Evolutionary conservation across 2,113 vertebrate genomes (phyloP).

Genomic region (Spea multiplicata): DNA sequence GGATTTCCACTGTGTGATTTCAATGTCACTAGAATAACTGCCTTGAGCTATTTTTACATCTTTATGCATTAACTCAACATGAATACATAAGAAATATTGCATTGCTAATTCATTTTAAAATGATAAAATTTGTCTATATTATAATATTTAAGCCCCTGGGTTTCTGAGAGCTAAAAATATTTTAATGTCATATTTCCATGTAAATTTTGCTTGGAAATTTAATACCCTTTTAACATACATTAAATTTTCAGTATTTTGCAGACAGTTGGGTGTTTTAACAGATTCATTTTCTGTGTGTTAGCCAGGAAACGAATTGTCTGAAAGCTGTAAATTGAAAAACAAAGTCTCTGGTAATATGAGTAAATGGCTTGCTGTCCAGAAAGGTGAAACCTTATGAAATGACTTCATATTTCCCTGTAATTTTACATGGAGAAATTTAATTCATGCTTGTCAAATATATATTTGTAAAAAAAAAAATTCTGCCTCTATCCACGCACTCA

Average conservation of each 20-base stretch:
- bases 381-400: constrained; percentile 30
- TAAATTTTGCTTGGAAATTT: constrained; percentile 54
- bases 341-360: constrained; percentile 40
- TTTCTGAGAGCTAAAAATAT: constrained; percentile 55
- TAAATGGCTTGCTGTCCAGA: constrained; percentile 44
- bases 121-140: constrained; percentile 52
- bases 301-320: constrained; percentile 34
- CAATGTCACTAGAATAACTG: constrained; percentile 59
- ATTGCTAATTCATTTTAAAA: constrained; percentile 55
- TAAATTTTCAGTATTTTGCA: constrained; percentile 54
- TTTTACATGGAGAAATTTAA: constrained; percentile 39
- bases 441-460: constrained; percentile 41
- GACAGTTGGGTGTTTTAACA: constrained; percentile 46
- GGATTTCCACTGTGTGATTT: constrained; percentile 63
- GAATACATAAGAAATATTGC: constrained; percentile 55
- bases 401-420: constrained; percentile 30
- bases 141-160: constrained; percentile 51
- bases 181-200: constrained; percentile 52
- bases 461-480: background rate
- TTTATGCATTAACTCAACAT: constrained; percentile 53
- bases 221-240: constrained; percentile 57
- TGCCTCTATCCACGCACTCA: background rate
- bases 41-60: constrained; percentile 60
- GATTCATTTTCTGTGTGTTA: background rate
- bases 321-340: constrained; percentile 47